Conservation (phyloP, 2,113 vertebrate species). For the Connochaetes taurinus region DNA sequence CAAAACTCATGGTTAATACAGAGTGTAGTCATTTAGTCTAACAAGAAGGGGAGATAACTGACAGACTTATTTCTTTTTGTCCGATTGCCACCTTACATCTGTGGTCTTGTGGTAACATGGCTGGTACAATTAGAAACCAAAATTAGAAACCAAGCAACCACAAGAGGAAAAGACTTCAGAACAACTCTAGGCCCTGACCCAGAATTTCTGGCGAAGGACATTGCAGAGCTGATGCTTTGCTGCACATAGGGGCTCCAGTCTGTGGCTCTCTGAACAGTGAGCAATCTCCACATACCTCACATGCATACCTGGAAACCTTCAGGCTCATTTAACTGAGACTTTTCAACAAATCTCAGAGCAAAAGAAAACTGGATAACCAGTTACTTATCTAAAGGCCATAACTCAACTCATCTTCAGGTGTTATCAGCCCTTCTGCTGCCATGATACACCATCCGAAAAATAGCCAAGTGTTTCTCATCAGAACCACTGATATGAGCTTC, state of each 20-base stretch:
- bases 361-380: conserved; percentile 39
- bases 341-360: conserved; percentile 55
- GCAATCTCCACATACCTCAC: conserved; percentile 71
- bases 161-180: conserved; percentile 50
- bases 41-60: not conserved
- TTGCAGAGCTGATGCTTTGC: not conserved
- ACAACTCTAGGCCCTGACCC: conserved; percentile 31
- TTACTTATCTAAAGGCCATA: conserved; percentile 32
- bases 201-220: conserved; percentile 24
- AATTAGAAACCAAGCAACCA: conserved; percentile 63
- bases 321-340: conserved; percentile 64
- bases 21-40: not conserved
- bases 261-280: conserved; percentile 65
- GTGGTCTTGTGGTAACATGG: conserved; percentile 61
- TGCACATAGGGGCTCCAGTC: conserved; percentile 74
- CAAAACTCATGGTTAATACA: not conserved
- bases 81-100: conserved; percentile 48
- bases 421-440: conserved; percentile 1
- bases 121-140: conserved; percentile 68
- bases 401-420: conserved; percentile 50
- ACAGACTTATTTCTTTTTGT: conserved; percentile 44
- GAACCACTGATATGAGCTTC: conserved; percentile 48
- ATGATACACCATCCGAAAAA: not conserved
- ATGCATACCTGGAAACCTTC: conserved; percentile 71
- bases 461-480: conserved; percentile 66